Percentiles rank a stretch among this genome's conserved stretches.
These are phyloP conservation scores for Fregata magnificens DNA, from an alignment of 2,113 vertebrate species.

Conservation along the genomic window DNA sequence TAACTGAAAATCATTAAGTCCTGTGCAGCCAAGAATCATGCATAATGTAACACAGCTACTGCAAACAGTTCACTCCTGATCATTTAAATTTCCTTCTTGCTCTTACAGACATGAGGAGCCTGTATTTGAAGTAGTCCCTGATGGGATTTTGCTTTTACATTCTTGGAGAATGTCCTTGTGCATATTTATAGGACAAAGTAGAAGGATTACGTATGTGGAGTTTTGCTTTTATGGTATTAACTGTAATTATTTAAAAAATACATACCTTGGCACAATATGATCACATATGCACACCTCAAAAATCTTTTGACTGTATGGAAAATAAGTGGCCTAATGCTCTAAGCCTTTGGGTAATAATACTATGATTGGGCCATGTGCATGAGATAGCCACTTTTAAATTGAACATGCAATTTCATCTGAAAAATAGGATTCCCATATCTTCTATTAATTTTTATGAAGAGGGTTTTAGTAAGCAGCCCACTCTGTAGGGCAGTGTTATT, in stretches of 20 bases:
- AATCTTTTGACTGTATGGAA: background rate
- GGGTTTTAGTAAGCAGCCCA: background rate
- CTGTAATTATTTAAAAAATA: background rate
- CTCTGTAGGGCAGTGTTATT: background rate
- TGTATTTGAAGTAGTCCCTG: conserved; percentile 40
- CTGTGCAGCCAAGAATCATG: conserved; percentile 17
- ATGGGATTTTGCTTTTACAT: conserved; percentile 26
- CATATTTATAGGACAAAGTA: conserved; percentile 23
- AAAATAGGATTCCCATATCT: background rate
- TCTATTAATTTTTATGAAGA: background rate
- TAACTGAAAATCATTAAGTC: conserved; percentile 36
- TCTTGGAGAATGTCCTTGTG: conserved; percentile 7
- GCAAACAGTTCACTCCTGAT: background rate
- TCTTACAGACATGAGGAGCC: background rate
- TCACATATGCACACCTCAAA: background rate
- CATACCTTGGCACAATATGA: background rate
- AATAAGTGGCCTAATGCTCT: background rate
- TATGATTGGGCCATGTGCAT: rapidly evolving
- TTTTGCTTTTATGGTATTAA: conserved; percentile 4
- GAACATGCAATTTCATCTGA: background rate
- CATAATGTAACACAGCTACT: conserved; percentile 54
- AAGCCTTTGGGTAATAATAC: background rate
- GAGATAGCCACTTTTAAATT: background rate
- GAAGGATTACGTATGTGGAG: background rate
- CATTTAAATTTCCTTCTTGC: conserved; percentile 39